Evolutionary conservation across 1,140 invertebrate genomes (phyloP), one percentile per base, ranked within the genome.

Genomic region (Metaphire vulgaris): DNA sequence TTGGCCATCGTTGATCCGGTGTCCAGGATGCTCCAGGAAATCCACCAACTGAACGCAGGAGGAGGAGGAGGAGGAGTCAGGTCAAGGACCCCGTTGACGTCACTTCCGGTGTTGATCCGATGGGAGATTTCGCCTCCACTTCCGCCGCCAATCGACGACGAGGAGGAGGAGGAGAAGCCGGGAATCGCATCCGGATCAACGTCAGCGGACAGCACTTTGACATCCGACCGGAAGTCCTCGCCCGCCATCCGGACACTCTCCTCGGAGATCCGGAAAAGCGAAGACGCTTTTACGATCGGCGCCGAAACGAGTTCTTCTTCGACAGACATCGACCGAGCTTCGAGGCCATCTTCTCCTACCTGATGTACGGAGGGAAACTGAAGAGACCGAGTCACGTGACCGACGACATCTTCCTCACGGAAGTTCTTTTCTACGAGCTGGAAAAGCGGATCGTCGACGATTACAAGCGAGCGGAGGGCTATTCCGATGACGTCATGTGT

Each of bases 201-300:
- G 95, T 98, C 86, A 97, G 95, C 88, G 97, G 97, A 81, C 90
- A 98, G 88, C 91, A 95, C 89, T 99, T 98, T 90, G 97, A 99
- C 88, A 98, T 96, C 81, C 95, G 96, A 89, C 90, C 97, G 83
- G 90, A 94, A 85, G 97, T 96, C 82, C 89, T 99, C 82, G 95
- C 98, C 88, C 93, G 96, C 89, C 98, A 98, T 89, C 97, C 97
- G 82, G 94, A 98, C 88, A 98, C 96, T 81, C 33, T 80, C 33
- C 75, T 80, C 28, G 79, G 77, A 34, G 32, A 73, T 77, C 82
- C 83, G 1, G 41, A 81, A 66, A 85, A 86, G 78, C 74, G 85
- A 67, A 77, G 80, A 29, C 80, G 83, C 77, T 86, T 81, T 79
- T 87, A 83, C 77, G 85, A 87, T 77, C 80, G 80, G 56, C 76